Evolutionary conservation across 1,140 invertebrate species (phyloP).

Genomic region (Listronotus oregonensis): DNA sequence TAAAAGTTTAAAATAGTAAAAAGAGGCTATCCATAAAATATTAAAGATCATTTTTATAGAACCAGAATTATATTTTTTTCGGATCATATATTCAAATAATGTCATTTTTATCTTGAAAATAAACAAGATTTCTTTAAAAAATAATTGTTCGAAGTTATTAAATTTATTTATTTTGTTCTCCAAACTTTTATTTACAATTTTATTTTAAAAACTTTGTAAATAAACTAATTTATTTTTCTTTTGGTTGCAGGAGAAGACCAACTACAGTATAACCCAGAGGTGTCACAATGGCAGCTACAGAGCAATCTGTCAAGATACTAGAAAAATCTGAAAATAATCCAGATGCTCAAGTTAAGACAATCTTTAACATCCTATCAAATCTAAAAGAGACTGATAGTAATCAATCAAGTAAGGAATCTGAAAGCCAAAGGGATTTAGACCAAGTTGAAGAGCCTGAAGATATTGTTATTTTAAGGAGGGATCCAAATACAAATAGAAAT

Average conservation of each 20-base stretch:
- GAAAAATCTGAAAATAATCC: neutral
- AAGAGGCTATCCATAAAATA: too few species aligned
- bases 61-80: too few species aligned
- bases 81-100: too few species aligned
- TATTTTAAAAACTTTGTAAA: neutral
- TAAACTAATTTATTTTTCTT: slow-evolving; percentile 11
- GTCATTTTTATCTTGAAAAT: too few species aligned
- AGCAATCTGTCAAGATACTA: slow-evolving; percentile 1
- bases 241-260: slow-evolving; percentile 35
- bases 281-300: slow-evolving; percentile 20
- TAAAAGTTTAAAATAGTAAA: too few species aligned
- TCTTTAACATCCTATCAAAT: slow-evolving; percentile 25
- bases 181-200: too few species aligned
- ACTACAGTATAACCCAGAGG: neutral
- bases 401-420: neutral
- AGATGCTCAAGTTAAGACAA: slow-evolving; percentile 21
- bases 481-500: slow-evolving; percentile 28
- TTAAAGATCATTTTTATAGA: too few species aligned
- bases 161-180: too few species aligned
- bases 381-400: slow-evolving; percentile 4
- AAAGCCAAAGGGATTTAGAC: neutral
- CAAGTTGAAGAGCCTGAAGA: slow-evolving; percentile 30
- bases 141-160: too few species aligned
- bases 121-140: too few species aligned
- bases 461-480: slow-evolving; percentile 34